A percentile compares a stretch with the other conserved stretches of the same genome.
These are phyloP conservation scores for Chesias legatella DNA, from an alignment of 2,888 invertebrate genomes.

Conservation along the genomic window DNA sequence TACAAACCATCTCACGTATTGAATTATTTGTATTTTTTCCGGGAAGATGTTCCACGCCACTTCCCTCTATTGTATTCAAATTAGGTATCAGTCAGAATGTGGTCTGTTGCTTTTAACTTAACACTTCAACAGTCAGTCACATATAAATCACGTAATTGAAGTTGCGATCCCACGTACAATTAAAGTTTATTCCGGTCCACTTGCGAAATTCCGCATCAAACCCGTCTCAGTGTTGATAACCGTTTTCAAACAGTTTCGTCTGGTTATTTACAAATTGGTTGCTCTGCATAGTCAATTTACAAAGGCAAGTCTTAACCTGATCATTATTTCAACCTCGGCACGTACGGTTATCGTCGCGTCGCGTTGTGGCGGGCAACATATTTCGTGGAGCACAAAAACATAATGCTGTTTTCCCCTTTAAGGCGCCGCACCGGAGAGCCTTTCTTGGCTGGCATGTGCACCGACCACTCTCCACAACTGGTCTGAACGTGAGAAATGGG, in stretches of 20 bases:
- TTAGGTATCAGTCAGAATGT: conserved; percentile 19
- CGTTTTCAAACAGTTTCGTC: conserved; percentile 18
- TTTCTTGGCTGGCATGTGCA: conserved; percentile 71
- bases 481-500: conserved; percentile 71
- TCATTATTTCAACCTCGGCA: conserved; percentile 42
- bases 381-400: conserved; percentile 57
- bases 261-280: conserved; percentile 19
- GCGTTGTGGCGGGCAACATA: conserved; percentile 45
- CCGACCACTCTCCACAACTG: conserved; percentile 59
- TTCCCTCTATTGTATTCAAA: conserved; percentile 28
- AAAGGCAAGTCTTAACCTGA: conserved; percentile 35
- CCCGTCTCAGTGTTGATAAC: conserved; percentile 8
- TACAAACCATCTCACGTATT: conserved; percentile 13
- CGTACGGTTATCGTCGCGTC: conserved; percentile 41
- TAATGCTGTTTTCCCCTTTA: conserved; percentile 63
- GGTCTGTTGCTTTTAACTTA: conserved; percentile 14
- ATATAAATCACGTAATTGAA: neutral
- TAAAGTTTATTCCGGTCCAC: too few relatives aligned
- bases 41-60: conserved; percentile 18
- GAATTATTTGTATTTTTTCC: conserved; percentile 19
- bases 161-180: too few relatives aligned
- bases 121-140: neutral
- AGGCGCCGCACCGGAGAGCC: conserved; percentile 61
- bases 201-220: too few relatives aligned
- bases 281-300: conserved; percentile 27